Evolutionary conservation across 1,140 invertebrate genomes (phyloP).

Genomic region (Temnothorax curvispinosus): DNA sequence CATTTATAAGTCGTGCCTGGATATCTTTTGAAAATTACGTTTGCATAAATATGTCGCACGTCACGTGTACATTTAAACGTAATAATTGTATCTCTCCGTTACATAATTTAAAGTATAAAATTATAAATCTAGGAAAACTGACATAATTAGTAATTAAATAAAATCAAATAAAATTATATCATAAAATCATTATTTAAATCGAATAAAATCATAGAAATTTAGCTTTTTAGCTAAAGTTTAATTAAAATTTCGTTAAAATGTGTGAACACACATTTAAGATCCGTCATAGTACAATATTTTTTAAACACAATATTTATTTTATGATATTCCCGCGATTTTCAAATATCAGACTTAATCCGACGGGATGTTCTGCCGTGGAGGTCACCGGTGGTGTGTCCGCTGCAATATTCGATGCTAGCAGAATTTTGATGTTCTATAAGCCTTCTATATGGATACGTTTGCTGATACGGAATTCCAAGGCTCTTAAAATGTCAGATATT

Average conservation of each 20-base stretch:
- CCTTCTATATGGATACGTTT: background rate
- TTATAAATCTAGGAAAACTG: background rate
- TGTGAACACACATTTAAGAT: background rate
- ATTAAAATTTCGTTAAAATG: constrained; percentile 3
- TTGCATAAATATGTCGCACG: background rate
- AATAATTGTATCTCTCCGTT: background rate
- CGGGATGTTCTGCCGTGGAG: background rate
- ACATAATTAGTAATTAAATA: background rate
- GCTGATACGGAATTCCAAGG: background rate
- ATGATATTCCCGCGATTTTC: background rate
- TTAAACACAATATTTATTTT: background rate
- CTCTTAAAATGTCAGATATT: constrained; percentile 35
- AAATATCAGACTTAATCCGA: constrained; percentile 4
- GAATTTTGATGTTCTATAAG: constrained; percentile 21
- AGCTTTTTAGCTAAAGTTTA: background rate
- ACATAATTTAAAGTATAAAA: background rate
- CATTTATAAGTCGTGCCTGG: background rate
- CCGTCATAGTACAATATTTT: background rate
- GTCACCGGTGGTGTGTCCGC: background rate
- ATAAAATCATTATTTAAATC: background rate
- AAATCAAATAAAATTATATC: too few species aligned
- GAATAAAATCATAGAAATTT: background rate
- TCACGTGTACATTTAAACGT: background rate
- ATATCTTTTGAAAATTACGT: background rate
- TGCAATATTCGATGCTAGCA: constrained; percentile 13